Evolutionary conservation across 2,888 invertebrate species (phyloP).

Genomic region (Dendrolimus pini): DNA sequence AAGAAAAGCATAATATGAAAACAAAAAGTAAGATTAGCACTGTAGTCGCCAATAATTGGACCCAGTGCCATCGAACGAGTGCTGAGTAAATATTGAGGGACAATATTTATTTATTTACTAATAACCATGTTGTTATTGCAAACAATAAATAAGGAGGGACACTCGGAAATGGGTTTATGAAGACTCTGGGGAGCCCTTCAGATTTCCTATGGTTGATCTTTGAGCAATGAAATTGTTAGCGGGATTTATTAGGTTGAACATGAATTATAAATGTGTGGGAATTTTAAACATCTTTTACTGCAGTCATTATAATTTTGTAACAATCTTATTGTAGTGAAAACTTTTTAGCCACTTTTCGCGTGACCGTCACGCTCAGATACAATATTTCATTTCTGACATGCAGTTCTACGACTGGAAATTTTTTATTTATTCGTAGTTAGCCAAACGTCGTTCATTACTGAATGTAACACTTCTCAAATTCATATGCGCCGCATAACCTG

Average conservation of each 20-base stretch:
- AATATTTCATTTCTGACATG: too few relatives aligned
- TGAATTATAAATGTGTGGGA: neutral
- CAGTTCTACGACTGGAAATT: too few relatives aligned
- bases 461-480: too few relatives aligned
- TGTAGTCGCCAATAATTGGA: slow-evolving; percentile 56
- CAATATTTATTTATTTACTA: slow-evolving; percentile 73
- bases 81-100: slow-evolving; percentile 58
- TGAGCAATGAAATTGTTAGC: neutral
- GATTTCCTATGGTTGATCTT: neutral
- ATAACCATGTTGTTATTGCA: slow-evolving; percentile 56
- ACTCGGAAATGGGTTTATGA: slow-evolving; percentile 69
- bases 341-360: too few relatives aligned
- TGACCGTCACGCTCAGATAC: too few relatives aligned
- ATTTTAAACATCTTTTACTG: neutral
- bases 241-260: too few relatives aligned
- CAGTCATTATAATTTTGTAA: too few relatives aligned
- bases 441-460: too few relatives aligned
- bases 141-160: slow-evolving; percentile 71
- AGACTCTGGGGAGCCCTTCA: slow-evolving; percentile 50
- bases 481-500: too few relatives aligned
- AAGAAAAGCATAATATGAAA: neutral
- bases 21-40: slow-evolving; percentile 46
- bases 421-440: too few relatives aligned
- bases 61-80: slow-evolving; percentile 49
- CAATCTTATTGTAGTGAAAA: too few relatives aligned